phyloP scores from a whole-genome alignment of 2,113 vertebrate species.

The Lates calcarifer region DNA sequence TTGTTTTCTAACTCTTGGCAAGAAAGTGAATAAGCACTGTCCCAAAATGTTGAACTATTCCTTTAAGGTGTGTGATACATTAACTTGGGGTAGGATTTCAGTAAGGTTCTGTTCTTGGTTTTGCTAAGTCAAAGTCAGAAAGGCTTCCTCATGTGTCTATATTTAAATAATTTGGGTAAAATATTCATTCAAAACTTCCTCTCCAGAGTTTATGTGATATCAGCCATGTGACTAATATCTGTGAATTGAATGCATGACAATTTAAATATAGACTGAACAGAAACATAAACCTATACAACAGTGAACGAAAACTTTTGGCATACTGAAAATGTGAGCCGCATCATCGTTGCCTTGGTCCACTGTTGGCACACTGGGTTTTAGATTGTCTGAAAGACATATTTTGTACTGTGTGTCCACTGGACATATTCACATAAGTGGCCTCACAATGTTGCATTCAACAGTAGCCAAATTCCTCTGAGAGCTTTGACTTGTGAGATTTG shows the following conservation, averaged over 20 bases:
- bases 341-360: background rate
- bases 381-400: background rate
- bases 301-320: too few species aligned
- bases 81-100: too few species aligned
- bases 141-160: too few species aligned
- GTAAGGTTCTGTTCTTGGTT: too few species aligned
- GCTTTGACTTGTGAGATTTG: slow-evolving; percentile 1
- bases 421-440: background rate
- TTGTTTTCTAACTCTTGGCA: too few species aligned
- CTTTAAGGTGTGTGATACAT: background rate
- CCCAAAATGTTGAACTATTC: background rate
- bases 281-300: background rate
- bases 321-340: background rate
- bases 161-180: too few species aligned
- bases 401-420: background rate
- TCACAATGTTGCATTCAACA: background rate
- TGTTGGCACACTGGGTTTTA: background rate
- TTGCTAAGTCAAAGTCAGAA: too few species aligned
- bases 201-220: too few species aligned
- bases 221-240: too few species aligned
- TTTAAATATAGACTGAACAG: too few species aligned
- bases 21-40: background rate
- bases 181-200: too few species aligned
- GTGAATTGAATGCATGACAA: too few species aligned
- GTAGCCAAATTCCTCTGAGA: slow-evolving; percentile 3